phyloP scores from a whole-genome alignment of 2,888 invertebrate genomes.

The Taphrorychus bicolor region DNA sequence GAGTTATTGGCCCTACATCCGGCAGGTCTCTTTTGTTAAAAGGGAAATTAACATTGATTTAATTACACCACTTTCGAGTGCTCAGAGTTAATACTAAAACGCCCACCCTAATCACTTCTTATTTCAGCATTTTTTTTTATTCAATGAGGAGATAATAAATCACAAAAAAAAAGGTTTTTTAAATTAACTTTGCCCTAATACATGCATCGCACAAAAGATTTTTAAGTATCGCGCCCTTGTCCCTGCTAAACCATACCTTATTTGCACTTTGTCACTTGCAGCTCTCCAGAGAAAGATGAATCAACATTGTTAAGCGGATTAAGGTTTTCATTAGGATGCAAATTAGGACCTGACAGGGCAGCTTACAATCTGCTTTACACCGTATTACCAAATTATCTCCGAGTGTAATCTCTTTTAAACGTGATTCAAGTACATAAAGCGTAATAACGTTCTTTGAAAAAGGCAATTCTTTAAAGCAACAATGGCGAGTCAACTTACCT shows the following conservation, averaged over 20 bases:
- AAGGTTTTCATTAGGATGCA: constrained; percentile 24
- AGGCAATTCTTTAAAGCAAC: no score
- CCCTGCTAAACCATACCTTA: not conserved
- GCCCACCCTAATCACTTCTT: not conserved
- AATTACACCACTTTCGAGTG: no score
- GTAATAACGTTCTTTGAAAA: no score
- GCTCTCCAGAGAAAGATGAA: constrained; percentile 9
- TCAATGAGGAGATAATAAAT: no score
- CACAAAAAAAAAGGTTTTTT: no score
- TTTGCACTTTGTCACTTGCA: not conserved
- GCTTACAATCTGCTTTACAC: constrained; percentile 35
- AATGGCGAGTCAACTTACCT: no score
- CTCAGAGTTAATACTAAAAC: no score
- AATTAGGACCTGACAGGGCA: constrained; percentile 15
- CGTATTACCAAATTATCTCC: constrained; percentile 31
- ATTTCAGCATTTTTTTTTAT: no score
- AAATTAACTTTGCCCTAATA: no score
- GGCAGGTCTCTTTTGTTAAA: constrained; percentile 5
- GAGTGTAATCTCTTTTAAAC: constrained; percentile 31
- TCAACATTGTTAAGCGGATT: constrained; percentile 27
- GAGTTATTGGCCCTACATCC: constrained; percentile 19
- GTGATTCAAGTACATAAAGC: no score
- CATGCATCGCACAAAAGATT: no score
- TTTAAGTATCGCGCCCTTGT: no score
- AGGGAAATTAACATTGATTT: constrained; percentile 21